Base-by-base conservation (phyloP, 2,888 invertebrate species). In the Teleiodes luculella region DNA sequence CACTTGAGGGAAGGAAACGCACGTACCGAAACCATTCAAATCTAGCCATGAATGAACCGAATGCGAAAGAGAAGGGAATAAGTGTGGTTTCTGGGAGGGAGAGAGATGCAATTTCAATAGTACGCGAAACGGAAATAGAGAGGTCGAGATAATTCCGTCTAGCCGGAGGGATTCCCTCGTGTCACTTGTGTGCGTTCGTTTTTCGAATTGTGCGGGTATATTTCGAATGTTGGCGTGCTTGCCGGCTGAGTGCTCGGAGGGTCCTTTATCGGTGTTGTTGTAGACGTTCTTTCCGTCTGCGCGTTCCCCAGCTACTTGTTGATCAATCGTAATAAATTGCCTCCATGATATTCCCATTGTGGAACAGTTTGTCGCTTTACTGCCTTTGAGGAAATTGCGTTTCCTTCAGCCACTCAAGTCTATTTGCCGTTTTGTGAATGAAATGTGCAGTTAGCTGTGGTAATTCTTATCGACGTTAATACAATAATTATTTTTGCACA, bases 251-350 rank as follows among this genome's bases (percentile, higher is more conserved):
- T 66, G 66, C 65, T 71, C 62, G 76, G 78, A 78, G 80, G 83
- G 80, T 72, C 72, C 73, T 75, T 76, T 76, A 70, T 71, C 73
- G 74, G 72, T 69, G 74, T 69, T 66, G 71, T 53, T 56, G 47
- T 53, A 57, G 57, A 66, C 80, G 80, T 85, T 84, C 85, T 82
- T 84, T 83, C 79, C 76, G 76, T 78, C 76, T 77, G 60, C 66
- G 55, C 61, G 60, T 77, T 76, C 84, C 86, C 84, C 83, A 76
- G 81, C 88, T 79, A 89, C 89, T 89, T 89, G 89, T 89, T 89
- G 89, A 87, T 81, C 89, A 86, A 83, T 87, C 81, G 86, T 87
- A 87, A 88, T 87, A 89, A 87, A 89, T 88, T 86, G 86, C 86
- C 82, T 80, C 81, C 84, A 80, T 86, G 84, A 86, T 86, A 83